Evolutionary conservation across 2,797 vertebrate species (phyloP).

Genomic region (Lophius americanus): DNA sequence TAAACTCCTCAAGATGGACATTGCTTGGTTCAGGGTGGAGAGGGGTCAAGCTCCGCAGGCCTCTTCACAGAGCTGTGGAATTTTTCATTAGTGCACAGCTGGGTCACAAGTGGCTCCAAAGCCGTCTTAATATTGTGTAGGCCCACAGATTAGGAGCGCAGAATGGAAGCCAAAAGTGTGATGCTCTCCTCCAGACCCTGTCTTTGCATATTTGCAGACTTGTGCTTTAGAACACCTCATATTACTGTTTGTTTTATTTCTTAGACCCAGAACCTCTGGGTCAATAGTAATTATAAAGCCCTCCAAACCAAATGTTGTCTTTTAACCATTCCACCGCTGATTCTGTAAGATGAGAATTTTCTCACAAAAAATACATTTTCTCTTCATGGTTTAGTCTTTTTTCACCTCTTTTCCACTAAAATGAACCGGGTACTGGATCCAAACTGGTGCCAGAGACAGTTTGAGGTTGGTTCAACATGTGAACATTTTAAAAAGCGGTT

Average conservation of each 20-base stretch:
- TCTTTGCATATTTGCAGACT: slow-evolving; percentile 91
- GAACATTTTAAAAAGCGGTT: no score
- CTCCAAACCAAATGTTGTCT: slow-evolving; percentile 83
- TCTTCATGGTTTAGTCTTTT: no score
- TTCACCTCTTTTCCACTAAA: neutral
- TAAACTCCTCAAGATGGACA: slow-evolving; percentile 94
- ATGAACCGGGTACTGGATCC: no score
- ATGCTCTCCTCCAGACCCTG: slow-evolving; percentile 87
- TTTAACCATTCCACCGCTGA: slow-evolving; percentile 79
- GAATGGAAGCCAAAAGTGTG: slow-evolving; percentile 86
- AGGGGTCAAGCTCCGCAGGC: slow-evolving; percentile 87
- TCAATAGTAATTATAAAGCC: slow-evolving; percentile 86
- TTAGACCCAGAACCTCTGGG: slow-evolving; percentile 80
- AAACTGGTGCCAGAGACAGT: no score
- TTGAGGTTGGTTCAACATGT: no score
- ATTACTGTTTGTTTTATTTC: slow-evolving; percentile 88
- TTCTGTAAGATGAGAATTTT: slow-evolving; percentile 67
- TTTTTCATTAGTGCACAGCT: slow-evolving; percentile 99
- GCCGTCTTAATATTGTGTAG: slow-evolving; percentile 96
- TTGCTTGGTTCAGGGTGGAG: slow-evolving; percentile 76
- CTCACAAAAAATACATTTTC: neutral
- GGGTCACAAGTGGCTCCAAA: slow-evolving; percentile 96
- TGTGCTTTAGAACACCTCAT: slow-evolving; percentile 88
- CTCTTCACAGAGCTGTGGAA: slow-evolving; percentile 92
- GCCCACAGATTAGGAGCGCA: slow-evolving; percentile 86